Percentiles rank a stretch among this genome's conserved stretches.
Conservation (phyloP, 2,113 vertebrate genomes). For the Orthonyx spaldingii region DNA sequence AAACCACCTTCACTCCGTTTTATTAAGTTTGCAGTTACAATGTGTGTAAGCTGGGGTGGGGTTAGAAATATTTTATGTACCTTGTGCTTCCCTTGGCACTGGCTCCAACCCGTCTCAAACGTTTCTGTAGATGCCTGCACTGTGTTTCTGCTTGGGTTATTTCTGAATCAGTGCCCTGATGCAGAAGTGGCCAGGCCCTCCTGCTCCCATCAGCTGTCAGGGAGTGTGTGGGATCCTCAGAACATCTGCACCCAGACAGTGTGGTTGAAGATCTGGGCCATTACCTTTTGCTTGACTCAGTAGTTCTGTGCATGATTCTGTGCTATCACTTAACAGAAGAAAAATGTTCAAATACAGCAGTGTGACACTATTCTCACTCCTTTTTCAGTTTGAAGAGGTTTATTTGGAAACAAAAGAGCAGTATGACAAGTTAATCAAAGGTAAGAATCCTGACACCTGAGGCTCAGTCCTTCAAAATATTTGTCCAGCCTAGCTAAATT, state of each 20-base stretch:
- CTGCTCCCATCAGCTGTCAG: not conserved
- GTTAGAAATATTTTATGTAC: not conserved
- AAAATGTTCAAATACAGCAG: not conserved
- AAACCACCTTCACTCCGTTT: not conserved
- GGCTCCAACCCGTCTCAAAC: not conserved
- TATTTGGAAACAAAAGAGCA: constrained; percentile 79
- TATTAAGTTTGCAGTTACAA: not conserved
- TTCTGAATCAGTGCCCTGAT: not conserved
- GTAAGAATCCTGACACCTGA: constrained; percentile 43
- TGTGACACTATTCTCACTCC: not conserved
- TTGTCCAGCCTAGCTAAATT: not conserved
- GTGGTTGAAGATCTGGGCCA: not conserved
- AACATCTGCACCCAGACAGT: not conserved
- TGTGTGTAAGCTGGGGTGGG: not conserved
- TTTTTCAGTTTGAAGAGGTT: constrained; percentile 83
- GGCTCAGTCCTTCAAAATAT: not conserved
- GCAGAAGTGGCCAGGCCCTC: not conserved
- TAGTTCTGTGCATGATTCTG: not conserved
- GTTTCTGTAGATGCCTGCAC: not conserved
- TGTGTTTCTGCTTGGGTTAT: not conserved
- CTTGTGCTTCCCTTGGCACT: not conserved
- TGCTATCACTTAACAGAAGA: not conserved
- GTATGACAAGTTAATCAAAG: constrained; percentile 77
- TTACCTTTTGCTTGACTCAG: not conserved
- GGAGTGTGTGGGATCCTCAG: not conserved